Evolutionary conservation across 2,797 vertebrate genomes (phyloP).

Genomic region (Notoglanidium macrostoma): DNA sequence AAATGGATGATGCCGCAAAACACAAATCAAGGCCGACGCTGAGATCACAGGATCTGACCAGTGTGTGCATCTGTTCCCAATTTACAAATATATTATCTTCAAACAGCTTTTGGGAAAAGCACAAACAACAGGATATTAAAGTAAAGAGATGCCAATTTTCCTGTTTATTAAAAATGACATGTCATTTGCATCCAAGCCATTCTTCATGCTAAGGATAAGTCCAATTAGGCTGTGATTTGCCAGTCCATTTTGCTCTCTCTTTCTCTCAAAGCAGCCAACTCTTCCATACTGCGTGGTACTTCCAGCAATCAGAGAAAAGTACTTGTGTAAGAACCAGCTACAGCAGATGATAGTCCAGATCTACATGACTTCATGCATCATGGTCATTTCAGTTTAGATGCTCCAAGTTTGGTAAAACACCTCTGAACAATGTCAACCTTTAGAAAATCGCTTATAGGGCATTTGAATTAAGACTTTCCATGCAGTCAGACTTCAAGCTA

Average conservation of each 20-base stretch:
- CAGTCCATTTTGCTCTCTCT: neutral
- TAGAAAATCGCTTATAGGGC: neutral
- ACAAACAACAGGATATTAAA: neutral
- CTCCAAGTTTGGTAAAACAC: neutral
- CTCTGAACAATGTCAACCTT: neutral
- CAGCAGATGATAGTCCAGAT: neutral
- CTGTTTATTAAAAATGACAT: neutral
- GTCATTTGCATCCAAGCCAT: constrained; percentile 8
- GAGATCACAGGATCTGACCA: neutral
- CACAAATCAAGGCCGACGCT: neutral
- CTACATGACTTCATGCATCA: too few relatives aligned
- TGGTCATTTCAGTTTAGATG: neutral
- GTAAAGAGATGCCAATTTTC: neutral
- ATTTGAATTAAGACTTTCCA: neutral
- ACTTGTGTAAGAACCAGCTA: neutral
- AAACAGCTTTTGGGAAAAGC: neutral
- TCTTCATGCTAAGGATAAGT: neutral
- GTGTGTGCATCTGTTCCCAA: constrained; percentile 8
- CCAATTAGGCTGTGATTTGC: neutral
- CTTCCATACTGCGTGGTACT: neutral
- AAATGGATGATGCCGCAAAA: neutral
- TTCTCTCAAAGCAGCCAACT: neutral
- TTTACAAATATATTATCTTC: constrained; percentile 9
- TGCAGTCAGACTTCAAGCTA: neutral
- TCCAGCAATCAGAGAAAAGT: neutral